phyloP scores from a whole-genome alignment of 2,888 invertebrate genomes.

The Latrodectus hesperus region DNA sequence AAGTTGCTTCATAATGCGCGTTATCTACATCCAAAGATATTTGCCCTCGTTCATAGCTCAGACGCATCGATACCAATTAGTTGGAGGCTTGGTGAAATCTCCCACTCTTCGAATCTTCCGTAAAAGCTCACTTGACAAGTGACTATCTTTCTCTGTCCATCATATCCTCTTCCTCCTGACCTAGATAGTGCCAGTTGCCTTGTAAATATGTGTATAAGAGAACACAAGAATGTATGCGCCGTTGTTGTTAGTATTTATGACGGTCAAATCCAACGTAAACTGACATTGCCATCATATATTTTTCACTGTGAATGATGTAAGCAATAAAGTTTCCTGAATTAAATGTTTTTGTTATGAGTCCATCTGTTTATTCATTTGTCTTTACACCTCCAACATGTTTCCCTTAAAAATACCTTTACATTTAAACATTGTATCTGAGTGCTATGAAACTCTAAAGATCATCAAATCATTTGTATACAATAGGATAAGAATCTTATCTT shows the following conservation, averaged over 20 bases:
- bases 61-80: slow-evolving; percentile 43
- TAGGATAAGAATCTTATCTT: too few species aligned
- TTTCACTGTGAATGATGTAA: slow-evolving; percentile 70
- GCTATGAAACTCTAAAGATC: too few species aligned
- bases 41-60: slow-evolving; percentile 47
- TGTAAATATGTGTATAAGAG: slow-evolving; percentile 69
- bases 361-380: slow-evolving; percentile 2
- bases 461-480: too few species aligned
- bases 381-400: not conserved
- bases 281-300: slow-evolving; percentile 70
- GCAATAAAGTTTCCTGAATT: slow-evolving; percentile 70
- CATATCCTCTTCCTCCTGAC: slow-evolving; percentile 55
- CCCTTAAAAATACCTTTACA: too few species aligned
- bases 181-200: slow-evolving; percentile 66
- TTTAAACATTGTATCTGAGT: too few species aligned
- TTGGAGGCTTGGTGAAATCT: slow-evolving; percentile 27
- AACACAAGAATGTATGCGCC: slow-evolving; percentile 43
- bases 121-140: not conserved
- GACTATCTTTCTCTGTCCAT: slow-evolving; percentile 51
- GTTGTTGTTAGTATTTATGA: slow-evolving; percentile 69
- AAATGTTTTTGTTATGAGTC: slow-evolving; percentile 68
- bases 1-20: slow-evolving; percentile 63
- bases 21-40: slow-evolving; percentile 62
- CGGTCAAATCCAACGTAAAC: slow-evolving; percentile 65
- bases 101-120: slow-evolving; percentile 43